Evolutionary conservation across 1,140 invertebrate genomes (phyloP).

Genomic region (Cydia splendana): DNA sequence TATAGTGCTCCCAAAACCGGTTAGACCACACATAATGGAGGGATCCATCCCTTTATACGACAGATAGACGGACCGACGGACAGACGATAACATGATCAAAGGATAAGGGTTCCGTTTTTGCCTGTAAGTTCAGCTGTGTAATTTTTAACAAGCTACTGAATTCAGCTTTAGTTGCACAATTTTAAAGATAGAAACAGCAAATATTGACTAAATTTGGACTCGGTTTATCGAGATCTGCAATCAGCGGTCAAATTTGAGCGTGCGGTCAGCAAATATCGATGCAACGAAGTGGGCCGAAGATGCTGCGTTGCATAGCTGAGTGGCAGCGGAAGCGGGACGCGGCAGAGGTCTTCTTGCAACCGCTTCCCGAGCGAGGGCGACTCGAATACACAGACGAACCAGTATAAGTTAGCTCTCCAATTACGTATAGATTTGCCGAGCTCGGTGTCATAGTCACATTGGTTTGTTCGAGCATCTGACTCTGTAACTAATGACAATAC

Average conservation of each 20-base stretch:
- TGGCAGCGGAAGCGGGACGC: background rate
- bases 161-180: slow-evolving; percentile 1
- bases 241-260: slow-evolving; percentile 27
- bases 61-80: too few relatives aligned
- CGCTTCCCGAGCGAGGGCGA: background rate
- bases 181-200: background rate
- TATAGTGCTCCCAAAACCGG: too few relatives aligned
- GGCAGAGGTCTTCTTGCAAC: background rate
- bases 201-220: background rate
- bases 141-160: background rate
- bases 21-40: too few relatives aligned
- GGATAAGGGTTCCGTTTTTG: too few relatives aligned
- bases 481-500: slow-evolving; percentile 1
- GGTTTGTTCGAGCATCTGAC: background rate
- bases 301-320: slow-evolving; percentile 30
- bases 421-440: background rate
- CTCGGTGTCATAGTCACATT: background rate
- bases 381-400: background rate
- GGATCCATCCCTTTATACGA: too few relatives aligned
- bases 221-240: slow-evolving; percentile 18
- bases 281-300: slow-evolving; percentile 30
- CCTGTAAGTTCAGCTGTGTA: background rate
- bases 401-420: background rate
- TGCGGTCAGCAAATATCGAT: slow-evolving; percentile 32
- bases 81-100: too few relatives aligned